phyloP scores from a whole-genome alignment of 2,888 invertebrate genomes.

The Theretra japonica region DNA sequence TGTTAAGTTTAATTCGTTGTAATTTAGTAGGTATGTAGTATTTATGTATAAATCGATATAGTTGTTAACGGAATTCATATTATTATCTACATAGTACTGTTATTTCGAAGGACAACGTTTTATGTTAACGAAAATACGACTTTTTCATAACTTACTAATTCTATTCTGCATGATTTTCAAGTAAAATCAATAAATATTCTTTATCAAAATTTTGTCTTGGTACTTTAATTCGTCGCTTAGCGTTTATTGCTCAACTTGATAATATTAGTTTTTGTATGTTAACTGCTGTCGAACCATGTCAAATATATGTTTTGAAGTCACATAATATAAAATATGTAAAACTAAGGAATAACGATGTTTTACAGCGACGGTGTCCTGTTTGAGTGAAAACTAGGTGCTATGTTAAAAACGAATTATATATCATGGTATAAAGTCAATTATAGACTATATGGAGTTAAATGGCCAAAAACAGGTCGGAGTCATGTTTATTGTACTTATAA shows the following conservation, averaged over 20 bases:
- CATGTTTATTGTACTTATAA: slow-evolving; percentile 75
- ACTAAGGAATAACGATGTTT: not conserved
- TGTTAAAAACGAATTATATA: slow-evolving; percentile 45
- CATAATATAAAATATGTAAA: not conserved
- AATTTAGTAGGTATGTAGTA: slow-evolving; percentile 26
- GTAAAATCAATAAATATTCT: not conserved
- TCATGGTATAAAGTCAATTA: slow-evolving; percentile 43
- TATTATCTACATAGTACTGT: slow-evolving; percentile 76
- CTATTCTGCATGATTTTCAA: not conserved
- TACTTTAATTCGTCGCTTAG: not conserved
- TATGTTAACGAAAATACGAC: slow-evolving; percentile 25
- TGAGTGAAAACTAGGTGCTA: slow-evolving; percentile 58
- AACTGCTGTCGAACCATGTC: not conserved
- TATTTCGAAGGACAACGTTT: slow-evolving; percentile 66
- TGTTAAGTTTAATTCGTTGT: slow-evolving; percentile 23
- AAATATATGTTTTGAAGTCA: not conserved
- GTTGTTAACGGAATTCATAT: slow-evolving; percentile 71
- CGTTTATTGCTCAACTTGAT: not conserved
- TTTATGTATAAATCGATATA: slow-evolving; percentile 34
- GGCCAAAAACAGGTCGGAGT: slow-evolving; percentile 75
- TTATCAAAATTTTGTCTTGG: not conserved
- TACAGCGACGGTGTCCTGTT: not conserved
- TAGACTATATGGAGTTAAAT: slow-evolving; percentile 50
- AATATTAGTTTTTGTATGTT: not conserved
- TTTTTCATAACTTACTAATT: not conserved